These are phyloP conservation scores for Psilopogon haemacephalus DNA, from an alignment of 2,113 vertebrate species.

Conservation along the genomic window DNA sequence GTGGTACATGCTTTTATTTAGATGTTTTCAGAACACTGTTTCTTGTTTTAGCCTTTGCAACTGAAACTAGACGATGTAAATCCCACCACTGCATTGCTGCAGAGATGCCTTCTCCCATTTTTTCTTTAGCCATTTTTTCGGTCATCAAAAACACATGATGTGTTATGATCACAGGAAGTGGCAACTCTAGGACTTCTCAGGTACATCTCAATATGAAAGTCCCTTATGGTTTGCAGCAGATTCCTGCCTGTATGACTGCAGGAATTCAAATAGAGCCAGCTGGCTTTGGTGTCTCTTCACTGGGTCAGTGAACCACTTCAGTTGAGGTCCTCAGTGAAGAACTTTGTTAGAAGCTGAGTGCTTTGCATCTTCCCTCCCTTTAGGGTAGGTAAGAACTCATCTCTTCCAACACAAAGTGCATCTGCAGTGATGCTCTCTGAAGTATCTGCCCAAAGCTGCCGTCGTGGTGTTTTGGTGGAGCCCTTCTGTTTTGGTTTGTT, in stretches of 20 bases:
- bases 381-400: not conserved
- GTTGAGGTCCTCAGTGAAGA: not conserved
- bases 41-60: not conserved
- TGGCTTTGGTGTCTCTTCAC: not conserved
- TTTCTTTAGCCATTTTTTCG: not conserved
- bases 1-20: not conserved
- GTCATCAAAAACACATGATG: not conserved
- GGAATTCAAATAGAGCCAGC: not conserved
- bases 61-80: not conserved
- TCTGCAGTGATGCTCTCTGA: not conserved
- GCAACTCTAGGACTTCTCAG: not conserved
- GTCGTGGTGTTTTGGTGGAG: not conserved
- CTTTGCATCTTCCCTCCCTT: not conserved
- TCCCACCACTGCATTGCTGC: not conserved
- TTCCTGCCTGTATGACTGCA: not conserved
- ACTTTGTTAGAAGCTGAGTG: not conserved
- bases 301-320: not conserved
- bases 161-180: not conserved
- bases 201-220: not conserved
- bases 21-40: not conserved
- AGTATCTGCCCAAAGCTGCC: not conserved
- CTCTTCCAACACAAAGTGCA: not conserved
- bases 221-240: not conserved
- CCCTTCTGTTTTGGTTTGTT: not conserved
- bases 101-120: not conserved